Percentiles rank a stretch among this genome's conserved stretches.
These are phyloP conservation scores for Syrrhaptes paradoxus DNA, from an alignment of 2,113 vertebrate genomes.

Conservation along the genomic window DNA sequence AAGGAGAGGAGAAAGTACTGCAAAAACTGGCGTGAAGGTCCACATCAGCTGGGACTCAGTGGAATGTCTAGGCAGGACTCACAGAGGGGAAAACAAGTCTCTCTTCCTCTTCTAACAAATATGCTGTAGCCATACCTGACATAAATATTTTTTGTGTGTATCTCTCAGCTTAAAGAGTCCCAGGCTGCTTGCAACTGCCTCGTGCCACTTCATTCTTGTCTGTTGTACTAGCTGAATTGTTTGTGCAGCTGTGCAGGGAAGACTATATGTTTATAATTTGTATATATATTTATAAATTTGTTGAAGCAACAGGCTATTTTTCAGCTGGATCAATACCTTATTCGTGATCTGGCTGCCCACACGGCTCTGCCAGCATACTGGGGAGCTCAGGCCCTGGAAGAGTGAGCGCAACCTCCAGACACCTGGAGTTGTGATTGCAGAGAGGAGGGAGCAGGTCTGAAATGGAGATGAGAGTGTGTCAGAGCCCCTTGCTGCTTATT, in stretches of 20 bases:
- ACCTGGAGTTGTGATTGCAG: not conserved
- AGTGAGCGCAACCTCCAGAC: not conserved
- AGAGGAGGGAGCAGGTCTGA: not conserved
- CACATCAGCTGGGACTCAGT: not conserved
- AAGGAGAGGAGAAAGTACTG: not conserved
- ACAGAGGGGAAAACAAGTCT: not conserved
- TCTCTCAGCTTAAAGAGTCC: not conserved
- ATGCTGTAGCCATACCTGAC: not conserved
- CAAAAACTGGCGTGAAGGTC: not conserved
- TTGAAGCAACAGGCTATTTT: not conserved
- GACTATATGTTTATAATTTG: not conserved
- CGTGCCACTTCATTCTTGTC: not conserved
- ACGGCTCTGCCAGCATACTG: accelerated
- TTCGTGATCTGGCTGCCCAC: not conserved
- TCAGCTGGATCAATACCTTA: not conserved
- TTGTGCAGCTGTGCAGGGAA: conserved; percentile 9
- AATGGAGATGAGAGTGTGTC: not conserved
- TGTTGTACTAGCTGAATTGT: not conserved
- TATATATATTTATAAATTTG: not conserved
- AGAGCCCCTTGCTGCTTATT: not conserved
- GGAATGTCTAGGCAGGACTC: not conserved
- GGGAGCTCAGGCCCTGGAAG: not conserved
- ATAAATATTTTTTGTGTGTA: not conserved
- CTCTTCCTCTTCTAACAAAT: not conserved
- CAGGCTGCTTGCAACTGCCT: not conserved